Evolutionary conservation across 2,113 vertebrate species (phyloP), one percentile per base, ranked within the genome.

Genomic region (Arothron firmamentum): DNA sequence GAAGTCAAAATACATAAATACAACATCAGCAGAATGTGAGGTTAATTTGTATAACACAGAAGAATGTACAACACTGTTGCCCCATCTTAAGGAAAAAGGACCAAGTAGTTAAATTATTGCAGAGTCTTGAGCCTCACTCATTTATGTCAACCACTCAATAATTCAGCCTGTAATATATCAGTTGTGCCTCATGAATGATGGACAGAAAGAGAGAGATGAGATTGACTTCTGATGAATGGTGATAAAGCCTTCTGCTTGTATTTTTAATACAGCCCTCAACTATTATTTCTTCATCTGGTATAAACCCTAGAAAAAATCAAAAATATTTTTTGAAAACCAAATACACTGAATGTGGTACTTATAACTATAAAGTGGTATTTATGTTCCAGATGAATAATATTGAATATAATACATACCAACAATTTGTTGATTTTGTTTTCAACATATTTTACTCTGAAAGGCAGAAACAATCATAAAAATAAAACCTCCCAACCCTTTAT

Each of bases 81-180:
- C 74, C 72, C 75, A 64, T 83, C 85, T 85, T 78, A 86, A 81
- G 79, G 81, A 79, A 77, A 71, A 66, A 56, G 61, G 81, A 70
- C 69, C 58, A 48, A 65, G 83, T 89, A 87, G 88, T 91, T 88
- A 89, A 81, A 87, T 89, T 74, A 72, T 77, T 82, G 77, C 83
- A 82, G 87, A 82, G 84, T 90, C 79, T 65, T 72, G 69, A 77
- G 82, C 76, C 78, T 67, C 56, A 56, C 84, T 90, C 87, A 87
- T 90, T 90, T 90, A 84, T 89, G 89, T 90, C 88, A 90, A 81
- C 62, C 81, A 62, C 78, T 60, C 69, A 85, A 85, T 89, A 87
- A 88, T 85, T 88, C 69, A 78, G 77, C 51, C 75, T 85, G 84
- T 87, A 88, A 90, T 88, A 86, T 87, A 90, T 75, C 70, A 57